Percentiles rank a stretch among this genome's conserved stretches.
These are phyloP conservation scores for Lipophrys pholis DNA, from an alignment of 2,113 vertebrate species.

Conservation along the genomic window DNA sequence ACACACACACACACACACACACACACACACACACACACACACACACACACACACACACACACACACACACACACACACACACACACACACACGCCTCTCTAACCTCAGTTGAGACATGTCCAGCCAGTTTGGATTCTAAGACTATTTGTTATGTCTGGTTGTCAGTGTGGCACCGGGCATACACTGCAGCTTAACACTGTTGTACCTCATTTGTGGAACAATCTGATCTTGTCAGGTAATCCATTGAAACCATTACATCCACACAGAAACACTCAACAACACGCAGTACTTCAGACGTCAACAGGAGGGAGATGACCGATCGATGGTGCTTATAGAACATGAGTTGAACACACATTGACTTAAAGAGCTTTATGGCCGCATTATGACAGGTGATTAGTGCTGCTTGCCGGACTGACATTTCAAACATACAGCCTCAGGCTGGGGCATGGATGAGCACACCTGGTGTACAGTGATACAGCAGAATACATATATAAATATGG, in stretches of 20 bases:
- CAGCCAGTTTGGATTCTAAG: constrained; percentile 12
- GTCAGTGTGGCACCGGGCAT: background rate
- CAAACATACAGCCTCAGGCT: background rate
- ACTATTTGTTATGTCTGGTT: constrained; percentile 6
- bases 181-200: constrained; percentile 13
- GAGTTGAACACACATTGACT: constrained; percentile 6
- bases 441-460: constrained; percentile 37
- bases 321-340: background rate
- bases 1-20: too few species aligned
- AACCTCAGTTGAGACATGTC: constrained; percentile 3
- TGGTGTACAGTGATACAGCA: constrained; percentile 11
- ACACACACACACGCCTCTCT: too few species aligned
- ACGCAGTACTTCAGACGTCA: background rate
- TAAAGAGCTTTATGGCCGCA: background rate
- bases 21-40: too few species aligned
- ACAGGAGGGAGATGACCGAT: background rate
- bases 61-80: too few species aligned
- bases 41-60: too few species aligned
- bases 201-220: constrained; percentile 29
- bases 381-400: constrained; percentile 35
- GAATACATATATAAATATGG: constrained; percentile 34
- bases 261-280: background rate
- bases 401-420: constrained; percentile 53
- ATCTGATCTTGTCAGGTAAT: constrained; percentile 35
- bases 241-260: constrained; percentile 1